Evolutionary conservation across 2,113 vertebrate genomes (phyloP).

Genomic region (Anser brachyrhynchus): DNA sequence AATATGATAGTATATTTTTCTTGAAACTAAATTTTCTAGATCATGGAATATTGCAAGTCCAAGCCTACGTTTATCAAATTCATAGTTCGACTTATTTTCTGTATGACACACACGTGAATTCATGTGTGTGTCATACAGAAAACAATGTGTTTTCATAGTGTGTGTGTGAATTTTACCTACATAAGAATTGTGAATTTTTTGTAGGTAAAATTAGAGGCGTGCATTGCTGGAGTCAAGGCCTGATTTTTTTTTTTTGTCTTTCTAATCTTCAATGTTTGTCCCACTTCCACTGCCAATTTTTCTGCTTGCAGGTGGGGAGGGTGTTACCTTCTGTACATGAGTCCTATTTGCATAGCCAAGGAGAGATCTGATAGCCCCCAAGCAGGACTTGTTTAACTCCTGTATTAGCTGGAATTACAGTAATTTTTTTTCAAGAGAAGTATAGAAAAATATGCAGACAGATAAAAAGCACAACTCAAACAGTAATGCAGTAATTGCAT

Average conservation of each 20-base stretch:
- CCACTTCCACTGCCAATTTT: not conserved
- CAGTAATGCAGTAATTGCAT: not conserved
- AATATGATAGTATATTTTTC: not conserved
- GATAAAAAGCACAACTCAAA: not conserved
- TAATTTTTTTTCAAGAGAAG: not conserved
- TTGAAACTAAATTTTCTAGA: not conserved
- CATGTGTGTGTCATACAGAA: no score
- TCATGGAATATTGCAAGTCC: not conserved
- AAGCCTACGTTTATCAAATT: not conserved
- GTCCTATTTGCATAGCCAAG: not conserved
- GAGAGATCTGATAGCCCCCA: not conserved
- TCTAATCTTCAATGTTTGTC: not conserved
- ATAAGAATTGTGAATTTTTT: not conserved
- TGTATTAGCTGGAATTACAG: not conserved
- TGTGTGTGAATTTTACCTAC: no score
- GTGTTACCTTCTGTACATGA: not conserved
- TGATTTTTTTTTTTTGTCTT: not conserved
- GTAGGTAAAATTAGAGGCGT: not conserved
- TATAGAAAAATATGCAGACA: not conserved
- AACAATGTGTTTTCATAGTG: no score
- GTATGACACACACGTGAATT: rapidly evolving
- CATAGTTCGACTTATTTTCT: not conserved
- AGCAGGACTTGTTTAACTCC: not conserved
- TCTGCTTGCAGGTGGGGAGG: not conserved
- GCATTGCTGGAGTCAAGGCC: not conserved